Conservation (phyloP, 2,888 invertebrate species). For the Neelides folsomi region DNA sequence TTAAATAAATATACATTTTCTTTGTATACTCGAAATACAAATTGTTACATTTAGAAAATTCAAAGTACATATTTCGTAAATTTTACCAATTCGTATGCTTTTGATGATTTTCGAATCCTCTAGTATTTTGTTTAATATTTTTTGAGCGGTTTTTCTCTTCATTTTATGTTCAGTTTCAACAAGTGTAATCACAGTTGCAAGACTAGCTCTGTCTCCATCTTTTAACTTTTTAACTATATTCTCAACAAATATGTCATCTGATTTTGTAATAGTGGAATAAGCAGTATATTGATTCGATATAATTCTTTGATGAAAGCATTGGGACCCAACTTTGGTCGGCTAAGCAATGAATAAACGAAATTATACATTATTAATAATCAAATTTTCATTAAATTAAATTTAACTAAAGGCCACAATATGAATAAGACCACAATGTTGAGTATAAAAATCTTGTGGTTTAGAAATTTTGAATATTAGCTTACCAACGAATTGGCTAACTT, state of each 20-base stretch:
- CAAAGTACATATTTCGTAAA: slow-evolving; percentile 5
- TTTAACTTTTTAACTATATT: slow-evolving; percentile 13
- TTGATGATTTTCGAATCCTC: slow-evolving; percentile 28
- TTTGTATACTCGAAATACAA: too few species aligned
- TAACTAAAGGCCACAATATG: too few species aligned
- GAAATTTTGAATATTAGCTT: too few species aligned
- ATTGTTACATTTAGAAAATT: too few species aligned
- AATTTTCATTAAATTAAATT: too few species aligned
- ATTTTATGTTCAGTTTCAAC: slow-evolving; percentile 40
- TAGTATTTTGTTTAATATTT: slow-evolving; percentile 36
- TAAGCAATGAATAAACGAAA: too few species aligned
- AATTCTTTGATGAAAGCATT: not conserved
- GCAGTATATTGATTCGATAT: not conserved
- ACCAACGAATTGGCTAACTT: too few species aligned
- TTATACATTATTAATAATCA: too few species aligned
- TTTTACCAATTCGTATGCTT: slow-evolving; percentile 16
- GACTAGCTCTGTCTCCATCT: slow-evolving; percentile 36
- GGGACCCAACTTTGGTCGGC: too few species aligned
- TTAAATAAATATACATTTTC: too few species aligned
- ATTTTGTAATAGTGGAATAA: not conserved
- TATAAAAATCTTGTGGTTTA: too few species aligned
- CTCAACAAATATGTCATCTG: not conserved
- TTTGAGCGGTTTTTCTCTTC: slow-evolving; percentile 39
- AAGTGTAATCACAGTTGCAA: slow-evolving; percentile 42
- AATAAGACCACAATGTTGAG: too few species aligned